Evolutionary conservation across 2,888 invertebrate species (phyloP), one percentile per base, ranked within the genome.

Genomic region (Dione juno): DNA sequence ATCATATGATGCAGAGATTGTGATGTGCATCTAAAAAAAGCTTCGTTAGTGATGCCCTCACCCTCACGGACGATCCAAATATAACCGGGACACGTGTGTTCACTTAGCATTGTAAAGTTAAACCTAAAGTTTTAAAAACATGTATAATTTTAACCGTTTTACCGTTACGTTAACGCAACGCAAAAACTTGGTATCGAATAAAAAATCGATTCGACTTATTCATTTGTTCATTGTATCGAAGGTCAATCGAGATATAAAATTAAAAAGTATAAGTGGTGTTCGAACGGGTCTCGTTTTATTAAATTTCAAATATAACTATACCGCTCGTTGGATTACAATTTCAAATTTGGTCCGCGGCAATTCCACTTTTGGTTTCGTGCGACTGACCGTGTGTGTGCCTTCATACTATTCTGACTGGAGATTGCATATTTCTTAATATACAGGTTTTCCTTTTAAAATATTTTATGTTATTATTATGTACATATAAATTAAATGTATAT

Each of bases 181-280:
- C 73, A 75, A 77, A 76, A 76, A 74, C 40, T 70, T 61, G 81
- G 79, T 79, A n/a, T 57, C 72, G 67, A 78, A 76, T 78, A 81
- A 82, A 81, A 80, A 78, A 78, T 80, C 82, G 74, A 77, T 77
- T 75, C 85, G 85, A 89, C 82, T 85, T 87, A 88, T 91, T 86
- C 88, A 90, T 90, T 85, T 86, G 86, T 84, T 84, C 86, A 84
- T 82, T 80, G 86, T 83, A 86, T 82, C 88, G 90, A 92, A 92
- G 92, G 91, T 90, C 91, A 87, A 83, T 81, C 85, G 84, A 84
- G 87, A 88, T 89, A 88, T 88, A 87, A 89, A 90, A 92, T 92
- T 92, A 92, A 92, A 92, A 93, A 92, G 92, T 93, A 91, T 92
- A 92, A 93, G 85, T 84, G 87, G 86, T 80, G 80, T 84, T 81